Evolutionary conservation across 2,888 invertebrate species (phyloP).

Genomic region (Sphaerophoria rueppellii): DNA sequence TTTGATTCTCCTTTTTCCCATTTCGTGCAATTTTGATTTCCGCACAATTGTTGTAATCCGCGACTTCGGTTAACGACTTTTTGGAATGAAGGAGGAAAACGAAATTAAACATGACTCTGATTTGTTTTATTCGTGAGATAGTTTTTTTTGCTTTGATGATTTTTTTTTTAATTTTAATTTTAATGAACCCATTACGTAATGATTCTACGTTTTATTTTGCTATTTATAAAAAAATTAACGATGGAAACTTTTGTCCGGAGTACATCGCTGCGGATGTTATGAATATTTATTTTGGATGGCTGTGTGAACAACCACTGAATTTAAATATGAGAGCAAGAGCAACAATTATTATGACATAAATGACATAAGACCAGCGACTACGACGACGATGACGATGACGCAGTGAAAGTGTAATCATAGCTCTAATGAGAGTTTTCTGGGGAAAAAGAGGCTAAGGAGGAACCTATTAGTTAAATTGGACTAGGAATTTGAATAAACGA

Average conservation of each 20-base stretch:
- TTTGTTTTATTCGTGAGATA: slow-evolving; percentile 38
- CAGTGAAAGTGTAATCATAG: slow-evolving; percentile 21
- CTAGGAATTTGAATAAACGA: neutral
- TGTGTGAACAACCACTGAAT: slow-evolving; percentile 5
- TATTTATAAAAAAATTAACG: slow-evolving; percentile 49
- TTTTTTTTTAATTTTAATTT: slow-evolving; percentile 1
- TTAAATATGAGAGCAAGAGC: slow-evolving; percentile 52
- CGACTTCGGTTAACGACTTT: slow-evolving; percentile 16
- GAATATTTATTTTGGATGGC: neutral
- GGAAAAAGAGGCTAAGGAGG: neutral
- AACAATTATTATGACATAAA: slow-evolving; percentile 40
- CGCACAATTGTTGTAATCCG: slow-evolving; percentile 18
- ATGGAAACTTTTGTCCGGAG: slow-evolving; percentile 20
- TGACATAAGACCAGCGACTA: slow-evolving; percentile 28
- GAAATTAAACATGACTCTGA: neutral
- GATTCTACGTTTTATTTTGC: slow-evolving; percentile 36
- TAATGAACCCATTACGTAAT: slow-evolving; percentile 62
- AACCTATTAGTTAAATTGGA: slow-evolving; percentile 21
- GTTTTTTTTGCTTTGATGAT: slow-evolving; percentile 16
- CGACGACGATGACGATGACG: neutral
- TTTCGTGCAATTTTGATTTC: slow-evolving; percentile 24
- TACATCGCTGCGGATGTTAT: slow-evolving; percentile 52
- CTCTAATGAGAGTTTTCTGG: slow-evolving; percentile 8
- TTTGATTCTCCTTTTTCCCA: neutral
- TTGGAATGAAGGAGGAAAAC: slow-evolving; percentile 4